Evolutionary conservation across 1,140 invertebrate species (phyloP).

Genomic region (Cryptotermes secundus): DNA sequence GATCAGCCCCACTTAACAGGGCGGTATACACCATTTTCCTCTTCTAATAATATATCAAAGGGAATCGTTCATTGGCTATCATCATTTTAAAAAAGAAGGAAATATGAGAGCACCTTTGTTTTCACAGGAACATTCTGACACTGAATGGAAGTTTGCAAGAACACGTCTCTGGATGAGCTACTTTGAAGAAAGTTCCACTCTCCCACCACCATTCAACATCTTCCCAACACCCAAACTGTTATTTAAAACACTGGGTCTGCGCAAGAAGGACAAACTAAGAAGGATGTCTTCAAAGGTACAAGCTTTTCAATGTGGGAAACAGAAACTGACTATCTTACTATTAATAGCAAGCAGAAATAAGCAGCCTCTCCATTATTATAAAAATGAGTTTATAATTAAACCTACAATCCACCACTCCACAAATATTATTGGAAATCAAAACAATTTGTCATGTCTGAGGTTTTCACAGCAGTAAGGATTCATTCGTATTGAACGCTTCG

Average conservation of each 20-base stretch:
- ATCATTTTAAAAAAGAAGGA: too few relatives aligned
- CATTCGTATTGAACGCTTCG: too few relatives aligned
- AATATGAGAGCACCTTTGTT: not conserved
- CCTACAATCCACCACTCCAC: too few relatives aligned
- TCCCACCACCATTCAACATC: slow-evolving; percentile 85
- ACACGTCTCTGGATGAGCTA: slow-evolving; percentile 88
- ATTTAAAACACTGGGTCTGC: slow-evolving; percentile 60
- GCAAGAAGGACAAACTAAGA: slow-evolving; percentile 68
- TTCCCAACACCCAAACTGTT: slow-evolving; percentile 70
- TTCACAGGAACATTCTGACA: slow-evolving; percentile 77
- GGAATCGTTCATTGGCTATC: too few relatives aligned
- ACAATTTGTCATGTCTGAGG: too few relatives aligned
- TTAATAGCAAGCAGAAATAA: not conserved
- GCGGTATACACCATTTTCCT: too few relatives aligned
- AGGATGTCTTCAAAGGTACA: slow-evolving; percentile 63
- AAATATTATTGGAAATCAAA: too few relatives aligned
- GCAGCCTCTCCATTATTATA: too few relatives aligned
- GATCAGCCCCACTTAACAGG: too few relatives aligned
- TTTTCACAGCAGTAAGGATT: too few relatives aligned
- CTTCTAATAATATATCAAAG: too few relatives aligned
- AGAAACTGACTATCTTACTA: not conserved
- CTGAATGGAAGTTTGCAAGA: slow-evolving; percentile 89
- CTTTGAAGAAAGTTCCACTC: slow-evolving; percentile 82
- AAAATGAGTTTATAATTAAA: too few relatives aligned
- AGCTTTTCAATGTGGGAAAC: not conserved